Evolutionary conservation across 2,888 invertebrate species (phyloP), one percentile per base, ranked within the genome.

Genomic region (Sympetrum striolatum): DNA sequence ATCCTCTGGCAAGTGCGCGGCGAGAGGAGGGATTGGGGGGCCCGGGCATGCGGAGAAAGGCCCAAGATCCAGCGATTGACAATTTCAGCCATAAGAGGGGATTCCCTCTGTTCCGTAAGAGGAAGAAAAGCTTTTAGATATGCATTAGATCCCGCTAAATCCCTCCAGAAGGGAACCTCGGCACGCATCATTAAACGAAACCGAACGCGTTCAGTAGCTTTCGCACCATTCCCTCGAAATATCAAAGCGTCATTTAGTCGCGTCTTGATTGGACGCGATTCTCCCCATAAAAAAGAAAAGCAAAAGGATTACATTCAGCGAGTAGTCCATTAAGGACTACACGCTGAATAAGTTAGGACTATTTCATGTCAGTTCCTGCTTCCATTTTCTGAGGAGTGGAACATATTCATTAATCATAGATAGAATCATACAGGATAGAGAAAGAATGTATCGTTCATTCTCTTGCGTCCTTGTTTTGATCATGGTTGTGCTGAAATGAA

Each of bases 31-130:
- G 48, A 48, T 31, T 31, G 82, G 82, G 31, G 58, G 86, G 37
- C 10, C 60, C 37, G 86, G 60, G 86, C 58, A 58, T 82, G 82
- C 86, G 60, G 86, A 37, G 60, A 86, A 39, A 86, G 60, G 60
- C 35, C 14, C 58, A 44, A 22, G 35, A 58, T 35, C 58, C 82
- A 35, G 60, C 39, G 64, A 60, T 37, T 60, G 86, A 86, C 60
- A 86, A 86, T 60, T 37, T 86, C 35, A 35, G 31, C n/a, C 48
- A 58, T 25, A 35, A 82, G 64, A 73, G 15, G 35, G 64, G 31
- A 60, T 60, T 39, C 60, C 60, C 18, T 64, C 86, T 22, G 15
- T 64, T 12, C 37, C 35, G 60, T 2, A 31, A 10, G 73, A 3
- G 73, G 25, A 73, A 25, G 64, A 12, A 22, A 18, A 73, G 25